phyloP scores from a whole-genome alignment of 2,888 invertebrate species.

The Dryococelus australis region DNA sequence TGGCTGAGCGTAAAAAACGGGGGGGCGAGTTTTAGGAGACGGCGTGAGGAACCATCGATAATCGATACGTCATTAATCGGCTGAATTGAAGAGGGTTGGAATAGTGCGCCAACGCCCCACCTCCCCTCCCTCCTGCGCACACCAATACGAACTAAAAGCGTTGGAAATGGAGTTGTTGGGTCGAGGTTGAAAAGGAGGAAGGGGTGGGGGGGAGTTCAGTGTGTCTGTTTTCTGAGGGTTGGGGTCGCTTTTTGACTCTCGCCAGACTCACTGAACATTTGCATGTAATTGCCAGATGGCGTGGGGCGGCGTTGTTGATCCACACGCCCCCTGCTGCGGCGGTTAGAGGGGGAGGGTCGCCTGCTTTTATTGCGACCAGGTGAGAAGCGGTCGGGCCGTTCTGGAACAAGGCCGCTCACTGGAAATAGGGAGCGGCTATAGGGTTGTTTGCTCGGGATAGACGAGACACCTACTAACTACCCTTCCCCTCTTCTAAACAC shows the following conservation, averaged over 20 bases:
- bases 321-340: not conserved
- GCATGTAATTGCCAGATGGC: slow-evolving; percentile 21
- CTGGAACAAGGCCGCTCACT: not conserved
- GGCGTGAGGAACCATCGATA: slow-evolving; percentile 9
- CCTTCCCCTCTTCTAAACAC: not conserved
- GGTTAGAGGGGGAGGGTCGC: not conserved
- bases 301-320: not conserved
- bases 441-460: not conserved
- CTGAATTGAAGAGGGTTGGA: not conserved
- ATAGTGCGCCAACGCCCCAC: not conserved
- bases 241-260: slow-evolving; percentile 4
- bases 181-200: too few species aligned
- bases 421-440: not conserved
- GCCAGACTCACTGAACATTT: not conserved
- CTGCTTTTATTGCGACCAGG: slow-evolving; percentile 27
- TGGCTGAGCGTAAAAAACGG: not conserved
- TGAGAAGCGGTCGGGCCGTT: not conserved
- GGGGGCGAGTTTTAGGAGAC: not conserved
- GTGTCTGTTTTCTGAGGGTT: not conserved
- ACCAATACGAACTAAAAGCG: too few species aligned
- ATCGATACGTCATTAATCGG: slow-evolving; percentile 29
- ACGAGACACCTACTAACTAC: not conserved
- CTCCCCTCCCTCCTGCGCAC: too few species aligned
- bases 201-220: not conserved
- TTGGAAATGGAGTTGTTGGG: not conserved